These are phyloP conservation scores for Melitaea athalia DNA, from an alignment of 2,888 invertebrate species.

Conservation along the genomic window DNA sequence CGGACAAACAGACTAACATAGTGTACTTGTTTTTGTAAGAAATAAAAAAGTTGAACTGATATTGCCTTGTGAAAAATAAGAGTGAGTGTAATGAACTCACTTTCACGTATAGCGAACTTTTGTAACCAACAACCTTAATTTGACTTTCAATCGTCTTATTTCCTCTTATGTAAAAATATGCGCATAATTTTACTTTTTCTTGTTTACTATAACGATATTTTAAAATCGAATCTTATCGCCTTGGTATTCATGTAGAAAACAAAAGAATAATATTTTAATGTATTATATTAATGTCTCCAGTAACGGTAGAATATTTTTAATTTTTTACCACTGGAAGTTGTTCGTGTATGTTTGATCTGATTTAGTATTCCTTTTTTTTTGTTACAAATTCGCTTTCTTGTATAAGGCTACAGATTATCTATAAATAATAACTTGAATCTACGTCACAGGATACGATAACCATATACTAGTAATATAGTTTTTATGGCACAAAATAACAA, in stretches of 20 bases:
- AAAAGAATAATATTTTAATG: too few relatives aligned
- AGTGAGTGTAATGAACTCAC: background rate
- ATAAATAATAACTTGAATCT: too few relatives aligned
- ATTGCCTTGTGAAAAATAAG: background rate
- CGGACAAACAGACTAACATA: background rate
- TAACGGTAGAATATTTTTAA: too few relatives aligned
- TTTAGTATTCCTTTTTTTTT: too few relatives aligned
- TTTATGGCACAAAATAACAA: too few relatives aligned
- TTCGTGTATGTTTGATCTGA: too few relatives aligned
- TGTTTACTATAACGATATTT: background rate
- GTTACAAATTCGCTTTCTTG: too few relatives aligned
- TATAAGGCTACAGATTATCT: too few relatives aligned
- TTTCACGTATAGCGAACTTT: slow-evolving; percentile 4
- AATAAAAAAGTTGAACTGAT: background rate
- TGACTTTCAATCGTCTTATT: background rate
- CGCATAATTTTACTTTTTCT: background rate
- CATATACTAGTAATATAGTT: too few relatives aligned
- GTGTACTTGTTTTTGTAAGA: background rate
- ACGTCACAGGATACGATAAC: too few relatives aligned
- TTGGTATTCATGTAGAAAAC: background rate
- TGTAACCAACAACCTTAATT: slow-evolving; percentile 7
- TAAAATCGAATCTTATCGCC: background rate
- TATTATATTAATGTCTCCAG: too few relatives aligned
- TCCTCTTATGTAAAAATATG: background rate
- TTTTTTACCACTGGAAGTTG: too few relatives aligned